Evolutionary conservation across 2,888 invertebrate species (phyloP).

Genomic region (Crepidodera aurea): DNA sequence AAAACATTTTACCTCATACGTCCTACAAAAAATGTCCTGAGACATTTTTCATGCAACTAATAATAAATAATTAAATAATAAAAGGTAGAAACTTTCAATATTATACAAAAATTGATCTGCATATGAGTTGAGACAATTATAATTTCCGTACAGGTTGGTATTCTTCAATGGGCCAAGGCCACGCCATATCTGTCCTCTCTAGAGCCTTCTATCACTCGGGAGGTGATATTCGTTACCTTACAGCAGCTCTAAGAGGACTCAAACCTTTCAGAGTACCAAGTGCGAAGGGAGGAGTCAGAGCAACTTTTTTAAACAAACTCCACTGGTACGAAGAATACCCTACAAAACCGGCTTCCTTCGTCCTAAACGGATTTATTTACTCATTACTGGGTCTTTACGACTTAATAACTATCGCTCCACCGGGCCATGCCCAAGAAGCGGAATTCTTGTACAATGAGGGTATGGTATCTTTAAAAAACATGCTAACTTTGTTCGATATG

Average conservation of each 20-base stretch:
- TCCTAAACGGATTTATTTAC: slow-evolving; percentile 98
- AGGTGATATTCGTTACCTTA: slow-evolving; percentile 78
- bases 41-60: no score
- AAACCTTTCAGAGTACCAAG: slow-evolving; percentile 79
- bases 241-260: slow-evolving; percentile 82
- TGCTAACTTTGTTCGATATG: slow-evolving; percentile 92
- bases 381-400: slow-evolving; percentile 96
- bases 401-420: slow-evolving; percentile 81
- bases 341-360: slow-evolving; percentile 92
- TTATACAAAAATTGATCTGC: no score
- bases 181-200: slow-evolving; percentile 92
- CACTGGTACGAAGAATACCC: slow-evolving; percentile 99
- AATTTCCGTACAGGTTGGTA: slow-evolving; percentile 74
- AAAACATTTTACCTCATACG: no score
- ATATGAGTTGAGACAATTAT: no score
- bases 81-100: no score
- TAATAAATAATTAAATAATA: no score
- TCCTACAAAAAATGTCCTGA: no score
- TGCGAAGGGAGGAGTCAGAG: slow-evolving; percentile 82
- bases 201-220: slow-evolving; percentile 87
- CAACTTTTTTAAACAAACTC: slow-evolving; percentile 84
- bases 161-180: slow-evolving; percentile 99
- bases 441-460: slow-evolving; percentile 83
- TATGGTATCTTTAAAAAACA: slow-evolving; percentile 83
- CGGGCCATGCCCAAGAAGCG: slow-evolving; percentile 74